These are phyloP conservation scores for Cartodere bifasciata DNA, from an alignment of 2,888 invertebrate species.

Conservation along the genomic window DNA sequence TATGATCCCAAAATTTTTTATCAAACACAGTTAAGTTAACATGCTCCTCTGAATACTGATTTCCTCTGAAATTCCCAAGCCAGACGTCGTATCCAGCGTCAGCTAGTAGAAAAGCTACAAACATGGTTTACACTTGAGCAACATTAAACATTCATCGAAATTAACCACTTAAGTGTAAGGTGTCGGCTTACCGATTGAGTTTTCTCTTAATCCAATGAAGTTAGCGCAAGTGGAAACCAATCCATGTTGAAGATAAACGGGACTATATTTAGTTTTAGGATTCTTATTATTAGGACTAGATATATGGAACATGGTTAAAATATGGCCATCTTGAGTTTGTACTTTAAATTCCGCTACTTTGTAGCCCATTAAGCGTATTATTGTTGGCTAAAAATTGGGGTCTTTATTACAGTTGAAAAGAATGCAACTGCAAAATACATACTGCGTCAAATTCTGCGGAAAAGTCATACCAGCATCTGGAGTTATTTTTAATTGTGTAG, in stretches of 20 bases:
- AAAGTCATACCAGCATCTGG: slow-evolving; percentile 31
- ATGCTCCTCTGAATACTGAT: slow-evolving; percentile 28
- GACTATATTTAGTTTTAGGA: slow-evolving; percentile 21
- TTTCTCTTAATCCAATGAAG: slow-evolving; percentile 26
- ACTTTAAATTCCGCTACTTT: slow-evolving; percentile 34
- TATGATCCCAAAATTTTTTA: slow-evolving; percentile 29
- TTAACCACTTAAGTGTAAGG: background rate
- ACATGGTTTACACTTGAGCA: background rate
- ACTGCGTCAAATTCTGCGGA: slow-evolving; percentile 27
- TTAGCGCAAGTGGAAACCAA: slow-evolving; percentile 26
- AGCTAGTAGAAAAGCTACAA: slow-evolving; percentile 35
- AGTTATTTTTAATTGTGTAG: slow-evolving; percentile 26
- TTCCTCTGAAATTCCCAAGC: slow-evolving; percentile 38
- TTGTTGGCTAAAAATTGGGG: slow-evolving; percentile 33
- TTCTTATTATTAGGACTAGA: slow-evolving; percentile 21
- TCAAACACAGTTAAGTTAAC: slow-evolving; percentile 24
- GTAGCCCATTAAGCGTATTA: slow-evolving; percentile 35
- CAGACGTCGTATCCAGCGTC: slow-evolving; percentile 43
- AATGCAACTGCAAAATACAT: slow-evolving; percentile 17
- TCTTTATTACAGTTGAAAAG: too few species aligned
- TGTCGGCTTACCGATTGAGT: slow-evolving; percentile 27
- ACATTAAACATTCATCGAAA: background rate
- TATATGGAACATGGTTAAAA: slow-evolving; percentile 36
- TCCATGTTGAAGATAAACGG: slow-evolving; percentile 31
- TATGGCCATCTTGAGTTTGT: slow-evolving; percentile 37